phyloP scores from a whole-genome alignment of 2,888 invertebrate species.

The Diarsia mendica region DNA sequence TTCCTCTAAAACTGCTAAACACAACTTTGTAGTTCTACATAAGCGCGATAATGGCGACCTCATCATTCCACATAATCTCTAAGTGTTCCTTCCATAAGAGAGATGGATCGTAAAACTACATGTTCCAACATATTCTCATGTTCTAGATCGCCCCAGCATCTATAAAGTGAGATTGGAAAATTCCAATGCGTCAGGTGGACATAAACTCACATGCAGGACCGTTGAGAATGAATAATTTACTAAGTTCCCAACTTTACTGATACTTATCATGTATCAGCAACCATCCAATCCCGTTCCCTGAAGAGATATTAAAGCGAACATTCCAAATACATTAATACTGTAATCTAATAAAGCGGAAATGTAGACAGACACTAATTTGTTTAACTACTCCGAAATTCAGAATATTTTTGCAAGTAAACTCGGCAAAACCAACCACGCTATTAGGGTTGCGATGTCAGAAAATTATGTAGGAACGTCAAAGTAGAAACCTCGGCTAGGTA shows the following conservation, averaged over 20 bases:
- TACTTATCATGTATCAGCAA: slow-evolving; percentile 42
- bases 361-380: slow-evolving; percentile 32
- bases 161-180: slow-evolving; percentile 68
- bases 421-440: slow-evolving; percentile 30
- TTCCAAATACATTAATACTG: slow-evolving; percentile 36
- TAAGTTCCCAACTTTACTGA: slow-evolving; percentile 55
- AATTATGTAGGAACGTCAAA: slow-evolving; percentile 79
- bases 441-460: slow-evolving; percentile 72
- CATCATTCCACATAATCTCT: slow-evolving; percentile 25
- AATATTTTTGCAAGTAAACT: slow-evolving; percentile 49
- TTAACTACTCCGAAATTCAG: slow-evolving; percentile 26
- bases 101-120: slow-evolving; percentile 35
- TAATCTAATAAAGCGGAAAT: slow-evolving; percentile 19
- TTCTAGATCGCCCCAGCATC: slow-evolving; percentile 40
- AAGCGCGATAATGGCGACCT: neutral
- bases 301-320: slow-evolving; percentile 34
- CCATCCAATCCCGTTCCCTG: slow-evolving; percentile 31
- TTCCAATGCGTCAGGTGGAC: slow-evolving; percentile 63
- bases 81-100: slow-evolving; percentile 4
- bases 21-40: slow-evolving; percentile 11
- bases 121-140: slow-evolving; percentile 58
- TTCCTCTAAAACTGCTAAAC: too few species aligned
- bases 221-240: slow-evolving; percentile 60
- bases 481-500: slow-evolving; percentile 78
- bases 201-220: slow-evolving; percentile 60